These are phyloP conservation scores for Crematogaster levior DNA, from an alignment of 2,888 invertebrate species.

Conservation along the genomic window DNA sequence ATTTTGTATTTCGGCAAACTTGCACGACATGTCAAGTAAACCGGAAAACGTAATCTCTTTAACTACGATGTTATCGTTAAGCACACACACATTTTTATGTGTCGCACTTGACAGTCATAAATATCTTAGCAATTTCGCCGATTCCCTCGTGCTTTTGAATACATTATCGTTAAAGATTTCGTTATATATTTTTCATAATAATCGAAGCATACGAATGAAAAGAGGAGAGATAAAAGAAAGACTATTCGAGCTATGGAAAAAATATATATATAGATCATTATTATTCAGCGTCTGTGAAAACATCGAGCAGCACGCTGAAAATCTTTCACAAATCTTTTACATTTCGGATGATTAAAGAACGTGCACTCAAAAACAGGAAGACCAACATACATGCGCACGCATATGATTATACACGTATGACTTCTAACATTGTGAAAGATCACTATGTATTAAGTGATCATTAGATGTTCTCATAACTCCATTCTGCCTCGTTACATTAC, in stretches of 20 bases:
- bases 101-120: constrained; percentile 31
- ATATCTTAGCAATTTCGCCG: constrained; percentile 34
- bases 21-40: constrained; percentile 19
- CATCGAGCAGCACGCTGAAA: neutral
- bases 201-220: neutral
- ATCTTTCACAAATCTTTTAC: constrained; percentile 2
- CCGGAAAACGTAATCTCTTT: constrained; percentile 38
- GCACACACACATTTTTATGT: constrained; percentile 30
- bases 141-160: neutral
- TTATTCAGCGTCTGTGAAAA: neutral
- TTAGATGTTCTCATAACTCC: constrained; percentile 31
- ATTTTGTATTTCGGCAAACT: constrained; percentile 3
- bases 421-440: constrained; percentile 7
- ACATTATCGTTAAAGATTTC: constrained; percentile 18
- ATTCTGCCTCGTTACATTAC: constrained; percentile 28
- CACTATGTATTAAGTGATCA: constrained; percentile 32
- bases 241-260: neutral
- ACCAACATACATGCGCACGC: neutral
- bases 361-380: constrained; percentile 29
- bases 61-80: constrained; percentile 43
- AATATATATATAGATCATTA: neutral
- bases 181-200: neutral
- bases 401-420: constrained; percentile 19
- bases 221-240: neutral
- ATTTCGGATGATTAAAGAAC: constrained; percentile 2